A percentile compares a stretch with the other conserved stretches of the same genome.
These are phyloP conservation scores for Acrocyrtus sp. DNA, from an alignment of 2,888 invertebrate species.

Conservation along the genomic window DNA sequence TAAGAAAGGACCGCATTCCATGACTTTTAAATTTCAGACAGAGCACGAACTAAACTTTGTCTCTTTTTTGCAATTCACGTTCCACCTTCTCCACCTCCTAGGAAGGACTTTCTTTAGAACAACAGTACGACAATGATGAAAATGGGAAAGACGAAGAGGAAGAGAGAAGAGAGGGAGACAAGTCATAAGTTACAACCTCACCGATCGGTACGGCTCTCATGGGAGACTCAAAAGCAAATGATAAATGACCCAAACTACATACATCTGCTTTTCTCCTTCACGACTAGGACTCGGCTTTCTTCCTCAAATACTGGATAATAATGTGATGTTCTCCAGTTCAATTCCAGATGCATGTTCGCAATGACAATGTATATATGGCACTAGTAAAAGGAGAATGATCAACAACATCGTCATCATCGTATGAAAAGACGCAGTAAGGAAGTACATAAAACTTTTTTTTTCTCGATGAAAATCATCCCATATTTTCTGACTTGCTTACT, in stretches of 20 bases:
- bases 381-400: no score
- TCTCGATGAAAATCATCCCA: background rate
- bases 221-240: conserved; percentile 61
- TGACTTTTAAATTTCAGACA: no score
- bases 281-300: no score
- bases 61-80: no score
- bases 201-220: conserved; percentile 63
- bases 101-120: background rate
- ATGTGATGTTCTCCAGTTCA: background rate
- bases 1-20: no score
- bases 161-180: conserved; percentile 51
- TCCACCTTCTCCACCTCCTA: no score
- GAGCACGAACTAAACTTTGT: no score
- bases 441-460: conserved; percentile 11
- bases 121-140: conserved; percentile 33
- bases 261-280: conserved; percentile 45
- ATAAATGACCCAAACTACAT: conserved; percentile 61
- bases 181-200: conserved; percentile 63
- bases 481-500: conserved; percentile 16
- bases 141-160: conserved; percentile 31
- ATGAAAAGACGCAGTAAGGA: background rate
- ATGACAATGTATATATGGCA: no score
- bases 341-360: background rate
- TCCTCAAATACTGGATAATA: background rate
- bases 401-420: background rate